Base-by-base conservation (phyloP, 35 echinoderm and acorn worm genomes). In the Acanthaster planci region DNA sequence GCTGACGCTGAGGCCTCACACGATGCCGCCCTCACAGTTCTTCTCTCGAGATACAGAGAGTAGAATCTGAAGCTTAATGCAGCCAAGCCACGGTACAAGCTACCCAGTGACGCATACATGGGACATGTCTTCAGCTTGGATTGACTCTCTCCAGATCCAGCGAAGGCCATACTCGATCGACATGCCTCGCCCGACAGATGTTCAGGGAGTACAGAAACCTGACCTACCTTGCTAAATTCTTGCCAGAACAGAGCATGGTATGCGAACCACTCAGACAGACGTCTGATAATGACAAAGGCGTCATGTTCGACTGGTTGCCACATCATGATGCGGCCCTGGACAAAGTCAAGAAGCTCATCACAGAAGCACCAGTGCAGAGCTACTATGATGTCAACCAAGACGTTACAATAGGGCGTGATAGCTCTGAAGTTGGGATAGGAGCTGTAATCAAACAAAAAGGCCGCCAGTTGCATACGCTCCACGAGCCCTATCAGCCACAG, bases 341-440 rank as follows among this genome's bases (percentile, higher is more conserved):
- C 0, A 40, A 86, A 27, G 40, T 90, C 78, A 84, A 84, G 60
- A 47, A 84, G 34, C 18, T 92, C 30, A 14, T 92, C 34, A 88
- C 84, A 2, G 8, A 21, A 39, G 76, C 51, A 60, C 90, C 90
- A 67, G 87, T 94, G 4, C 76, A 85, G 22, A 56, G 37, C 22
- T 94, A 90, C 76, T 90, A 85, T 39, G 77, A 94, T 77, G 78
- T 94, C 22, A 85, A 85, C 5, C 76, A 90, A 54, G 82, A 90
- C 34, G 87, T 78, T 21, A 86, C 87, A 60, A 90, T 94, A 6
- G 55, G 90, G 52, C 81, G 78, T 42, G 87, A 94, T 64, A 87
- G 82, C 2, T 38, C 22, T 14, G 88, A 94, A 38, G 79, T 51
- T 54, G 92, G 92, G n/a, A n/a, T n/a, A 78, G 83, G 83, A 77